Base-by-base conservation (phyloP, 1,140 invertebrate species). In the Hycleus cichorii region DNA sequence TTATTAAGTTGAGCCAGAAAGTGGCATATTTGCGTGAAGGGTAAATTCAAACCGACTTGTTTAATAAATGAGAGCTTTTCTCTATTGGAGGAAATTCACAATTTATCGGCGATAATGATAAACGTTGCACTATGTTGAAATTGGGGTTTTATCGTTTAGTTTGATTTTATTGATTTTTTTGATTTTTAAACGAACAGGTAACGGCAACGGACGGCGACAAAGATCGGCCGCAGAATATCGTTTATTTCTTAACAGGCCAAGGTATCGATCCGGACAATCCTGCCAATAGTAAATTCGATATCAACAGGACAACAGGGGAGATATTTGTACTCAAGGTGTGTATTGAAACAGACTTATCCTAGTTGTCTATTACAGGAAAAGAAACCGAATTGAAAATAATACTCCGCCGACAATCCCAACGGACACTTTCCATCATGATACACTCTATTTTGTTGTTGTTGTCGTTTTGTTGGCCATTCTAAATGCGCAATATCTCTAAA, bases 231-330 rank as follows among this genome's bases (percentile, higher is more conserved):
- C 93, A 95, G 69, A 91, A 95, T 69, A 97, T 98, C 71, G 93
- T 97, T 4, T 98, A 98, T 75, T 95, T 94, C 76, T 78, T 98
- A 47, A 97, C 94, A 24, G 95, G 95, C 7, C 93, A 97, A 73
- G 95, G 94, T 52, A 95, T 97, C 66, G 92, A 96, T 79, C 87
- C 93, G 6, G 90, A 94, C 73, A 94, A 95, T 79, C 89, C 91
- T 38, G 87, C 89, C 55, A 95, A 95, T 71, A 93, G 90, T 76
- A 95, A 95, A 77, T 98, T 98, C 70, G 89, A 93, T 71, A 96
- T 99, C 64, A 96, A 98, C 77, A 81, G 89, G 57, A 93, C 92
- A 2, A 93, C 89, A 3, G 93, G 93, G 47, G 91, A 94, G 75
- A 95, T 97, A 74, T 95, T 89, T 71, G 91, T 95, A 6, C 76